These are phyloP conservation scores for Cotesia typhae DNA, from an alignment of 1,140 invertebrate species.

Conservation along the genomic window DNA sequence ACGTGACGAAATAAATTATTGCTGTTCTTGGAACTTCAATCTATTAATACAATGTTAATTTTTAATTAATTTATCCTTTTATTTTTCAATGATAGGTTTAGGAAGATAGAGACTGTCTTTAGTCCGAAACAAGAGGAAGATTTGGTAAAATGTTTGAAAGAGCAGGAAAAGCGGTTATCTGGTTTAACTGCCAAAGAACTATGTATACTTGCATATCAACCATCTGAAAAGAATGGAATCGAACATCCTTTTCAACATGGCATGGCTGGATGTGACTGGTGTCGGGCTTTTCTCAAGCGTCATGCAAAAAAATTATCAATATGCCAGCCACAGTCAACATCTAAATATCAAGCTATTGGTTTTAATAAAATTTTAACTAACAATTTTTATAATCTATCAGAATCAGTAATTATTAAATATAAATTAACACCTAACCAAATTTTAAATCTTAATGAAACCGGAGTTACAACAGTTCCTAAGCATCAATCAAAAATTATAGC, in stretches of 20 bases:
- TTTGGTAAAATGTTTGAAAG: conserved; percentile 40
- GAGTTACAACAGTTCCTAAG: conserved; percentile 43
- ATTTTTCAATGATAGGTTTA: conserved; percentile 4
- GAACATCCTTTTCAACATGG: conserved; percentile 39
- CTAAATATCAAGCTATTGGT: conserved; percentile 21
- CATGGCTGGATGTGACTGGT: conserved; percentile 45
- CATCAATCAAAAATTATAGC: conserved; percentile 46
- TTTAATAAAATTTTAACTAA: conserved; percentile 33
- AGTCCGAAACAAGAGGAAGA: conserved; percentile 33
- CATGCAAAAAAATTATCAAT: conserved; percentile 26
- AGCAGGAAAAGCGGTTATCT: conserved; percentile 42
- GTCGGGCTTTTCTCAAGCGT: conserved; percentile 38
- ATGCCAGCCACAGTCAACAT: conserved; percentile 19
- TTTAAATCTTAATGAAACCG: conserved; percentile 52
- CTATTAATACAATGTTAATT: too few relatives aligned
- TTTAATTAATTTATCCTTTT: too few relatives aligned
- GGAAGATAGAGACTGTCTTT: not conserved
- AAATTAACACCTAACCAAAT: conserved; percentile 28
- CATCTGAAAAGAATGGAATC: conserved; percentile 46
- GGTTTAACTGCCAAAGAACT: conserved; percentile 44
- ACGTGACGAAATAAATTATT: too few relatives aligned
- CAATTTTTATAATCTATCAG: conserved; percentile 30
- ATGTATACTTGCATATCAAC: conserved; percentile 43
- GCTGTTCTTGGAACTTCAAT: too few relatives aligned
- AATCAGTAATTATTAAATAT: not conserved